phyloP scores from a whole-genome alignment of 2,797 vertebrate species.

The Enteromius fasciolatus region DNA sequence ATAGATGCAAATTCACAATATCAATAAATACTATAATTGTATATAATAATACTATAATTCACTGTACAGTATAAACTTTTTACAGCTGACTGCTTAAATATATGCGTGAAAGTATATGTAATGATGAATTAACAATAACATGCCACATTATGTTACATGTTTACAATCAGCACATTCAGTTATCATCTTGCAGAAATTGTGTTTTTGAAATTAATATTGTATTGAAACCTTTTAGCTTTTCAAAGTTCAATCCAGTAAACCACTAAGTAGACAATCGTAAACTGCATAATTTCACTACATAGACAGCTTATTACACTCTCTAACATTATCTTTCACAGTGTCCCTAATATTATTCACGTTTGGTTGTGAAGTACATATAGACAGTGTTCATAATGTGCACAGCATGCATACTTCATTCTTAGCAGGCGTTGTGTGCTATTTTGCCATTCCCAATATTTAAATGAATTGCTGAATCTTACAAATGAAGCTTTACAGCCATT shows the following conservation, averaged over 20 bases:
- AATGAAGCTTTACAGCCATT: not conserved
- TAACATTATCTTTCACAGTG: not conserved
- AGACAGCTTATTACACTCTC: not conserved
- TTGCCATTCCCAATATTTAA: not conserved
- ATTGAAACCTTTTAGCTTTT: not conserved
- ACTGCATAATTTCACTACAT: not conserved
- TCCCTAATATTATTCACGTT: not conserved
- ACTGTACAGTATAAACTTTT: not conserved
- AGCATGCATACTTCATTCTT: not conserved
- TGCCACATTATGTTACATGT: not conserved
- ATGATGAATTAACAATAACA: not conserved
- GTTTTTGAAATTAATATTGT: not conserved
- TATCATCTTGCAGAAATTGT: not conserved
- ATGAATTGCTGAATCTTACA: not conserved
- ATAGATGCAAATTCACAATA: not conserved
- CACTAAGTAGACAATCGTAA: not conserved
- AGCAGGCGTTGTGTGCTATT: not conserved
- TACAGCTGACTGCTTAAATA: not conserved
- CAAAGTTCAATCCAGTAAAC: not conserved
- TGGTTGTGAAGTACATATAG: not conserved
- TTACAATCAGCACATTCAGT: not conserved
- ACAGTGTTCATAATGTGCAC: not conserved
- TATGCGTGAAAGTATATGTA: not conserved
- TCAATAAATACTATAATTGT: not conserved
- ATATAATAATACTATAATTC: not conserved